Percentiles rank a stretch among this genome's conserved stretches.
Evolutionary conservation across 2,797 vertebrate species (phyloP).

Genomic region (Arnoldichthys spilopterus): DNA sequence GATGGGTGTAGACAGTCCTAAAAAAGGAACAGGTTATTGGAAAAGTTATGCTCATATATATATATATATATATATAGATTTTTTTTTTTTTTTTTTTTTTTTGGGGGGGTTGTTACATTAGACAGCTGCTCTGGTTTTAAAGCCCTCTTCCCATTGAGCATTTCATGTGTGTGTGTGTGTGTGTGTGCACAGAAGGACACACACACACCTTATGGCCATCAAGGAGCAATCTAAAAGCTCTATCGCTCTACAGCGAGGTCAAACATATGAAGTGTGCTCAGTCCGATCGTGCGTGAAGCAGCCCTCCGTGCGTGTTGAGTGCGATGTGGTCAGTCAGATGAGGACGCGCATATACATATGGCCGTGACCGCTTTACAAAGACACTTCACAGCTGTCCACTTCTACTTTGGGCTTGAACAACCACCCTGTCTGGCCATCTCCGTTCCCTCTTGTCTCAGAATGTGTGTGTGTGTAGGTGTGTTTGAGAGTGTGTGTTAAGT

Average conservation of each 20-base stretch:
- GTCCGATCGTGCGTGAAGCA: not conserved
- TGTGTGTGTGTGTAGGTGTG: not conserved
- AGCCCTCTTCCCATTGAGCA: no score
- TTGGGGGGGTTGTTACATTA: no score
- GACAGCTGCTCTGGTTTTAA: no score
- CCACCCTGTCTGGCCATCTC: constrained; percentile 7
- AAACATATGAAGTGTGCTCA: not conserved
- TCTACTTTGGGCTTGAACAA: constrained; percentile 1
- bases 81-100: no score
- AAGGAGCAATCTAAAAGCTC: not conserved
- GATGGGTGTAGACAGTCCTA: no score
- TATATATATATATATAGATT: no score
- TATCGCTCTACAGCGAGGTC: not conserved
- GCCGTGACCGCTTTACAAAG: constrained; percentile 4
- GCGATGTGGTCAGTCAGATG: not conserved
- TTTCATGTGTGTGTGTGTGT: no score
- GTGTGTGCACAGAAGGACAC: no score
- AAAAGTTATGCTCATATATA: no score
- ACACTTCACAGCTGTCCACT: not conserved
- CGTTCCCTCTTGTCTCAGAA: not conserved
- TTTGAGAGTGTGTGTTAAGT: constrained; percentile 36
- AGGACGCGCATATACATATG: not conserved
- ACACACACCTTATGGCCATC: not conserved
- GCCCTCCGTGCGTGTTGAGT: not conserved
- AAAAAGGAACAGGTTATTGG: no score